Conservation (phyloP, 2,113 vertebrate genomes). For the Peromyscus leucopus region DNA sequence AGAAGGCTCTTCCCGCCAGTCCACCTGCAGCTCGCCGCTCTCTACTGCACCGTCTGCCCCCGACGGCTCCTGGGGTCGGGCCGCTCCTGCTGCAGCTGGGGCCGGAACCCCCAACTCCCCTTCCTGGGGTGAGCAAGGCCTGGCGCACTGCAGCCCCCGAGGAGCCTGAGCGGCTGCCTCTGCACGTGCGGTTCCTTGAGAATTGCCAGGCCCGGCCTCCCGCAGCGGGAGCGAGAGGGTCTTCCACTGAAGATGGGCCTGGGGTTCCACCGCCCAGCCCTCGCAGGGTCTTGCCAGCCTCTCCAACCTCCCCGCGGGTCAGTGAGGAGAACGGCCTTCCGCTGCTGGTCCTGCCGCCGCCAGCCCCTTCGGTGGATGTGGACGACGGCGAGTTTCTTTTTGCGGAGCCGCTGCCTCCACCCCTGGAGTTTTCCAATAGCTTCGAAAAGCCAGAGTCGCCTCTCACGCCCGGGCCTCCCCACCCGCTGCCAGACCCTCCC, state of each 20-base stretch:
- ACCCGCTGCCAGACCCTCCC: conserved; percentile 70
- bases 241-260: conserved; percentile 78
- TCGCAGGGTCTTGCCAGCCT: conserved; percentile 84
- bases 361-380: conserved; percentile 93
- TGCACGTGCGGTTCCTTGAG: conserved; percentile 90
- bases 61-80: conserved; percentile 72
- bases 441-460: conserved; percentile 90
- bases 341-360: conserved; percentile 93
- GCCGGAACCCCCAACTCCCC: conserved; percentile 70
- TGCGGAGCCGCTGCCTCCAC: conserved; percentile 93
- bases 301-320: conserved; percentile 80
- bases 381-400: conserved; percentile 94
- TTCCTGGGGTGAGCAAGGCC: conserved; percentile 63
- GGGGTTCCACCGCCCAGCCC: conserved; percentile 81
- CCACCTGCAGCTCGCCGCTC: conserved; percentile 78
- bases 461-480: conserved; percentile 69
- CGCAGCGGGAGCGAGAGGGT: conserved; percentile 80
- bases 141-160: conserved; percentile 74
- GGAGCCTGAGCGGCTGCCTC: conserved; percentile 83
- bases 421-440: conserved; percentile 96
- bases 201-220: conserved; percentile 83
- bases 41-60: conserved; percentile 84
- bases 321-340: conserved; percentile 87
- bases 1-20: conserved; percentile 72
- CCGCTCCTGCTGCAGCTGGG: conserved; percentile 83